Base-by-base conservation (phyloP, 2,888 invertebrate species). In the Chironomus riparius region DNA sequence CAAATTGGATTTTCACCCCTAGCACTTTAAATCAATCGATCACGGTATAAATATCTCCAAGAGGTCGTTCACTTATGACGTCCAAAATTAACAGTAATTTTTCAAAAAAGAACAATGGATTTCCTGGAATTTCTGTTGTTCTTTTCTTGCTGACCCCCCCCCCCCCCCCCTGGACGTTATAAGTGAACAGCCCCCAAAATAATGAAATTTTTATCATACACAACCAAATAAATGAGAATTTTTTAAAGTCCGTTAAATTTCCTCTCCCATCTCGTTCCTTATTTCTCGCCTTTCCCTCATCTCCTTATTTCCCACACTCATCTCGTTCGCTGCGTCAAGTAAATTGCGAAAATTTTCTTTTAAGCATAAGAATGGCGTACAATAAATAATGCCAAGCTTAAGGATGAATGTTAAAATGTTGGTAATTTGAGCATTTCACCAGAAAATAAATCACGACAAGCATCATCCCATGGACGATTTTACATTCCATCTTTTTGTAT, bases 321-420 rank as follows among this genome's bases (percentile, higher is more conserved):
- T 38, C 10, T 38, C 38, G 61, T 61, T 65, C 5, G 12, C 12
- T 24, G 18, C 12, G 13, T 18, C 65, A 65, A 65, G 22, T 21
- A 21, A 61, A 21, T 61, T 61, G 61, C 21, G 15, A 61, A 61
- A 18, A 61, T 21, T 21, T 65, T 24, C n/a, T 22, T 22, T 12
- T 65, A n/a, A 18, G 28, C 28, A 15, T 15, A 38, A 24, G 65
- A 65, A 65, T 65, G 65, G 12, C 10, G 65, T 22, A 56, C 56
- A 71, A 71, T 71, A 71, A 71, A 71, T 71, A 71, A 71, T 21
- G 71, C n/a, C 22, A 56, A 70, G 70, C 70, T 70, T 70, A 48
- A 70, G 70, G 48, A 47, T 47, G 70, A 48, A 47, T 47, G 22
- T 71, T 71, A 71, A 22, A 50, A 56, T 50, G 71, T 48, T n/a